These are phyloP conservation scores for Limnodromus scolopaceus DNA, from an alignment of 2,797 vertebrate genomes.

Conservation along the genomic window DNA sequence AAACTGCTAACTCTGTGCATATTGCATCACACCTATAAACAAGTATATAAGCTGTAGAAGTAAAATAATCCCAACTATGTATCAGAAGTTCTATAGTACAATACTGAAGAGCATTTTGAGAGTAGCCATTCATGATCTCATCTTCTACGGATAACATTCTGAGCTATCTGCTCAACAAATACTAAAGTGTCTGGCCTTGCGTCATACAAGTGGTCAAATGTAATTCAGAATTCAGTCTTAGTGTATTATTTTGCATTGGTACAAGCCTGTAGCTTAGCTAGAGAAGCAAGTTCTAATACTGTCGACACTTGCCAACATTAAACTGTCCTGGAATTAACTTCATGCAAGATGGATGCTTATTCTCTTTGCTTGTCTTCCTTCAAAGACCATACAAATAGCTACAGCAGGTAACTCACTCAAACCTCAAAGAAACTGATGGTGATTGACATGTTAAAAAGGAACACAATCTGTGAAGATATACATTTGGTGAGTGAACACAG, in stretches of 20 bases:
- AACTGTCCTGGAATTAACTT: neutral
- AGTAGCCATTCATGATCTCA: neutral
- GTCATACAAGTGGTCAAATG: neutral
- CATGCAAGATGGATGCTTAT: neutral
- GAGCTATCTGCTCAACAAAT: neutral
- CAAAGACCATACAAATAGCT: neutral
- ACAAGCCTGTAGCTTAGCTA: neutral
- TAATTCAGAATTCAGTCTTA: neutral
- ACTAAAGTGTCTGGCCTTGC: neutral
- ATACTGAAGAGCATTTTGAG: neutral
- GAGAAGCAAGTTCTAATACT: neutral
- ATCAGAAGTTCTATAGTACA: neutral
- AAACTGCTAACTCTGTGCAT: neutral
- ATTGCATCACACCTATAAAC: neutral
- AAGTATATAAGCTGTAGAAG: neutral
- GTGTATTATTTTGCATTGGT: neutral
- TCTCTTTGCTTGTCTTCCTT: neutral
- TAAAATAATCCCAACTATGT: neutral
- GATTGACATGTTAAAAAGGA: constrained; percentile 29
- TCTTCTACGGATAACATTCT: neutral
- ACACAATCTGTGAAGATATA: constrained; percentile 12
- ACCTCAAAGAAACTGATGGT: neutral
- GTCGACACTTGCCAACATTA: accelerated
- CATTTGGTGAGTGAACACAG: constrained; percentile 30
- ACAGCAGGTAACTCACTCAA: constrained; percentile 42